Percentiles rank a stretch among this genome's conserved stretches.
Conservation (phyloP, 2,888 invertebrate genomes). For the Lithophane leautieri region DNA sequence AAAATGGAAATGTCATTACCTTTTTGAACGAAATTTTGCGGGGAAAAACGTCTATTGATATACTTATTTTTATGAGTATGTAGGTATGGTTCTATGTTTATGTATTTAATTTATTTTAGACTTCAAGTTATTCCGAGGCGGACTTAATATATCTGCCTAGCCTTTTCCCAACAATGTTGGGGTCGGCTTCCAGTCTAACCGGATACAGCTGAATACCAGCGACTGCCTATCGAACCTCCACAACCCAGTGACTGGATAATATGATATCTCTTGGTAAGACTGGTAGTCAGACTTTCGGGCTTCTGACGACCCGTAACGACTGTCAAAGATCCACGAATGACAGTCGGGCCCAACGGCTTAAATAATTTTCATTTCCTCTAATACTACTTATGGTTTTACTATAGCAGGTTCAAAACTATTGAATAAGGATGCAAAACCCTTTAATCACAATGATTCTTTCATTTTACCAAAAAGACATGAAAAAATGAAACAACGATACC, state of each 20-base stretch:
- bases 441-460: neutral
- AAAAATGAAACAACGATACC: neutral
- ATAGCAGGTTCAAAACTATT: neutral
- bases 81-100: neutral
- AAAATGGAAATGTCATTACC: constrained; percentile 26
- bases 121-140: too few relatives aligned
- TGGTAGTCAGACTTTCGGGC: too few relatives aligned
- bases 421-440: neutral
- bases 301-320: too few relatives aligned
- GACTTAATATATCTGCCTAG: too few relatives aligned
- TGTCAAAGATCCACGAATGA: too few relatives aligned
- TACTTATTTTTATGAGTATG: neutral
- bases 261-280: too few relatives aligned
- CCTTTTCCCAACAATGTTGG: too few relatives aligned
- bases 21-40: constrained; percentile 1
- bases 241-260: too few relatives aligned
- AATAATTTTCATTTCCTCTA: neutral
- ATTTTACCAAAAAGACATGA: neutral
- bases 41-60: neutral
- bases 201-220: too few relatives aligned
- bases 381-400: neutral
- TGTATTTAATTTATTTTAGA: neutral
- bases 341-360: too few relatives aligned
- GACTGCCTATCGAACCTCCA: too few relatives aligned
- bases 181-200: too few relatives aligned